Evolutionary conservation across 37 sponge, comb jelly and placozoan species (phyloP).

Genomic region (Ephydatia muelleri): DNA sequence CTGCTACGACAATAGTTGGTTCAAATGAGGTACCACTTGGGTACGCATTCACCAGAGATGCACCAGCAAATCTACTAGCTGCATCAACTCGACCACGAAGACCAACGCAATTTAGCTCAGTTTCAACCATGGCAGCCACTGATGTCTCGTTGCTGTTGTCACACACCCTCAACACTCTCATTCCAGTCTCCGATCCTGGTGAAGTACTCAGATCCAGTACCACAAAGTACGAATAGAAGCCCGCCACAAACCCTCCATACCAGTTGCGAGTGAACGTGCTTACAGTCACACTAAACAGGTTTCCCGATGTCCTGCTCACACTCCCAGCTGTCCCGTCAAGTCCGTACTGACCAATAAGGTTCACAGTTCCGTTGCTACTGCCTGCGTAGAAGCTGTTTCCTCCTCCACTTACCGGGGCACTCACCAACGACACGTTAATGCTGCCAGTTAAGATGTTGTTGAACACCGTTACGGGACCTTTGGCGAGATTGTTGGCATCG

Average conservation of each 20-base stretch:
- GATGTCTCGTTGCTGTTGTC: background rate
- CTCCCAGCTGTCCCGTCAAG: background rate
- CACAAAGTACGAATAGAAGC: conserved; percentile 9
- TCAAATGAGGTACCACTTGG: background rate
- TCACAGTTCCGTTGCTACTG: background rate
- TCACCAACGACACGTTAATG: background rate
- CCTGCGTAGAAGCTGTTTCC: background rate
- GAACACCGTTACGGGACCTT: background rate
- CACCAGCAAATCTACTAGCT: background rate
- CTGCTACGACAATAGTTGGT: background rate
- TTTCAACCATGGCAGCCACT: conserved; percentile 9
- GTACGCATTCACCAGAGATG: background rate
- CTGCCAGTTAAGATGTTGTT: background rate
- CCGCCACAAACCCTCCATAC: background rate
- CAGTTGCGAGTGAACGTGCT: conserved; percentile 7
- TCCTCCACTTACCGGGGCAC: background rate
- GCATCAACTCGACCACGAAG: background rate
- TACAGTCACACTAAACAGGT: background rate
- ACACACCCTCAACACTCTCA: conserved; percentile 13
- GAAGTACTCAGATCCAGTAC: background rate
- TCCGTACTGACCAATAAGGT: background rate
- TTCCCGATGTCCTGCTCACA: background rate
- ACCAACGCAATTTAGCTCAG: background rate
- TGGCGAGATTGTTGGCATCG: background rate
- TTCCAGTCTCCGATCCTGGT: background rate